phyloP scores from a whole-genome alignment of 2,797 vertebrate genomes.

The Denticeps clupeoides region DNA sequence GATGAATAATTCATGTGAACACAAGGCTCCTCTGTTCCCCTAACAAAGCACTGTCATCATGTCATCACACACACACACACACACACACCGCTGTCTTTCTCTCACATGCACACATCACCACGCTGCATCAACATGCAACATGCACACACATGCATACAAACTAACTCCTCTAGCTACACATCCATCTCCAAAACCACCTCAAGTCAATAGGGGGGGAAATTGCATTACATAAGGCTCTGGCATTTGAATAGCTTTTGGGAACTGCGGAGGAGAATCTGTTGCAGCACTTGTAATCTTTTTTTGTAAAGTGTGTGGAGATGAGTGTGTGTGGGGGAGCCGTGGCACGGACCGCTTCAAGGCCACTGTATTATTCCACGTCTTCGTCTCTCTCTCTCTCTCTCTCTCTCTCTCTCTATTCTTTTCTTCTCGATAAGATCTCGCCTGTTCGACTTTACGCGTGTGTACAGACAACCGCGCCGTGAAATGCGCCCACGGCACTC shows the following conservation, averaged over 20 bases:
- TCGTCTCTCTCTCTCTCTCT: constrained; percentile 21
- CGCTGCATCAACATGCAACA: neutral
- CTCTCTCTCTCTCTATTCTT: too few species aligned
- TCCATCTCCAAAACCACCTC: neutral
- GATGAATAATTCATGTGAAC: constrained; percentile 70
- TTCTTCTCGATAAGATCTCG: too few species aligned
- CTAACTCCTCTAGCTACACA: constrained; percentile 14
- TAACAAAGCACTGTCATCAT: constrained; percentile 69
- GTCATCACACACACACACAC: constrained; percentile 37
- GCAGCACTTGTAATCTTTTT: constrained; percentile 20
- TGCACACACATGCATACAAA: constrained; percentile 8
- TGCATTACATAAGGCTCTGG: constrained; percentile 17
- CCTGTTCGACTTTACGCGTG: too few species aligned
- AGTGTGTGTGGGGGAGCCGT: constrained; percentile 2
- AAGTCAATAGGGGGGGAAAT: constrained; percentile 1
- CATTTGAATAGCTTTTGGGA: constrained; percentile 9
- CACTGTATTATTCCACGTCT: constrained; percentile 33
- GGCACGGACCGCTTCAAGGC: constrained; percentile 33
- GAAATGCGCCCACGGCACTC: too few species aligned
- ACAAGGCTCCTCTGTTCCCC: constrained; percentile 66
- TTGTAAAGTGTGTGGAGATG: constrained; percentile 8
- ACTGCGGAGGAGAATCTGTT: constrained; percentile 10
- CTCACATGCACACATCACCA: constrained; percentile 1
- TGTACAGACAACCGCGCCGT: too few species aligned
- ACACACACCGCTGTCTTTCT: too few species aligned